A percentile compares a stretch with the other conserved stretches of the same genome.
These are phyloP conservation scores for Tetanocera ferruginea DNA, from an alignment of 2,888 invertebrate species.

Conservation along the genomic window DNA sequence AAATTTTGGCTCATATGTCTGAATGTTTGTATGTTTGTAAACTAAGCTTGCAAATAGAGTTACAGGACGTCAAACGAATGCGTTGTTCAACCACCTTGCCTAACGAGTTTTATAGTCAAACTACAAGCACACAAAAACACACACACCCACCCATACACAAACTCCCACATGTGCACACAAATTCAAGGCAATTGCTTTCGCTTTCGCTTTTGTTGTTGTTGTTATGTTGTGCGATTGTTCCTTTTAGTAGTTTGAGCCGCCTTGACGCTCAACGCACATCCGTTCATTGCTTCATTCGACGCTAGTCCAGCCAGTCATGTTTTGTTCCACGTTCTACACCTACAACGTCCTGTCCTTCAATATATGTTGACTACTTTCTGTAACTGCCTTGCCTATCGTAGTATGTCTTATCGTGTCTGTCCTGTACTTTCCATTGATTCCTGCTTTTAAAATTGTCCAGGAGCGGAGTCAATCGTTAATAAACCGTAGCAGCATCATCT, in stretches of 20 bases:
- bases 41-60: conserved; percentile 18
- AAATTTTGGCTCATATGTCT: conserved; percentile 34
- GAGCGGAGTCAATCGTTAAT: conserved; percentile 8
- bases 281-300: conserved; percentile 10
- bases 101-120: not conserved
- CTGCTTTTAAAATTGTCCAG: conserved; percentile 20
- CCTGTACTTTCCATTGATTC: conserved; percentile 7
- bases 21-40: conserved; percentile 33
- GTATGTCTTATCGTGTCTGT: not conserved
- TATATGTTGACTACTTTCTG: not conserved
- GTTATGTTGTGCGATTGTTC: not conserved
- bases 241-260: not conserved
- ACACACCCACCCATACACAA: conserved; percentile 18
- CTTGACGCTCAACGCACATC: not conserved
- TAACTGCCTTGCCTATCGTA: not conserved
- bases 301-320: not conserved
- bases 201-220: not conserved
- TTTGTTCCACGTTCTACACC: not conserved
- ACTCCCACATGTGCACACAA: conserved; percentile 1
- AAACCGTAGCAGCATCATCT: conserved; percentile 18
- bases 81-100: not conserved
- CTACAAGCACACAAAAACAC: conserved; percentile 11
- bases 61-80: not conserved
- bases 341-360: not conserved
- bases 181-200: not conserved